A percentile compares a stretch with the other conserved stretches of the same genome.
phyloP scores from a whole-genome alignment of 2,888 invertebrate species.

The Trissoscelio sp. region DNA sequence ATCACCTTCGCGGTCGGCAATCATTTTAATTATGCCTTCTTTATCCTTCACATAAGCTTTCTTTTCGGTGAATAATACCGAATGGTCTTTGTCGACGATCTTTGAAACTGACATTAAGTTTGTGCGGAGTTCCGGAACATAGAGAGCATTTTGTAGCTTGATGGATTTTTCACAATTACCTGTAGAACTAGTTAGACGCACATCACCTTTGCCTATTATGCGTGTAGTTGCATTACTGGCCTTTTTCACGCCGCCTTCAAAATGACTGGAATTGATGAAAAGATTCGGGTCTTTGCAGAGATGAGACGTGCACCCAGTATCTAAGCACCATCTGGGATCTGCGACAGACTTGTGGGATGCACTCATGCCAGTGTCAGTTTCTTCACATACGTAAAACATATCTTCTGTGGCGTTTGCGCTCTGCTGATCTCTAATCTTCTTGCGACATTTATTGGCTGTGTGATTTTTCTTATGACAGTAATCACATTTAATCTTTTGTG shows the following conservation, averaged over 20 bases:
- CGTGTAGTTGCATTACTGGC: slow-evolving; percentile 43
- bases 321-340: slow-evolving; percentile 27
- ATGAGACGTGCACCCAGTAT: slow-evolving; percentile 42
- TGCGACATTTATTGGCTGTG: neutral
- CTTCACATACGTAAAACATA: neutral
- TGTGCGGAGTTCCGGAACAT: neutral
- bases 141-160: neutral
- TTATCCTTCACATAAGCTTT: neutral
- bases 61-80: neutral
- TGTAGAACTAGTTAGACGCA: neutral
- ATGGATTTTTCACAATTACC: neutral
- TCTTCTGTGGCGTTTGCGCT: slow-evolving; percentile 23
- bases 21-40: slow-evolving; percentile 13
- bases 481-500: slow-evolving; percentile 10
- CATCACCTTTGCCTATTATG: slow-evolving; percentile 54
- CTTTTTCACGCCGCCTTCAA: slow-evolving; percentile 25
- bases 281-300: slow-evolving; percentile 25
- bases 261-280: neutral
- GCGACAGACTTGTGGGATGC: neutral
- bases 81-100: neutral
- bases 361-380: no score
- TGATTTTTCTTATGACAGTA: slow-evolving; percentile 41
- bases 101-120: neutral
- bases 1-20: slow-evolving; percentile 32
- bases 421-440: slow-evolving; percentile 22